Evolutionary conservation across 2,797 vertebrate species (phyloP).

Genomic region (Capromys pilorides): DNA sequence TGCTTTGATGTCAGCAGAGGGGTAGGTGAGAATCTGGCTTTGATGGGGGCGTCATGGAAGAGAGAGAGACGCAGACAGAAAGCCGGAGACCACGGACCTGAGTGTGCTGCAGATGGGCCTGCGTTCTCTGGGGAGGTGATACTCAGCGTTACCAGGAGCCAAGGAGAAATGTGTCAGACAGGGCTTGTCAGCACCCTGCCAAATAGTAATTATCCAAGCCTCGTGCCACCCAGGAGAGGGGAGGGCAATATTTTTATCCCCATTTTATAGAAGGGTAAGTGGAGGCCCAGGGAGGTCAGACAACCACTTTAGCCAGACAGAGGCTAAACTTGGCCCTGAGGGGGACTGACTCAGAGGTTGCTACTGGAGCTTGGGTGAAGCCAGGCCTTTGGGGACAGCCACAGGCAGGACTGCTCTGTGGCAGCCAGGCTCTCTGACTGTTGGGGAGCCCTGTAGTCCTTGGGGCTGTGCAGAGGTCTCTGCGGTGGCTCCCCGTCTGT

Average conservation of each 20-base stretch:
- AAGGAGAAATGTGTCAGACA: constrained; percentile 74
- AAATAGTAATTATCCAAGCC: constrained; percentile 76
- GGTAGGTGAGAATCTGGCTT: background rate
- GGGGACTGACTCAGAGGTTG: constrained; percentile 75
- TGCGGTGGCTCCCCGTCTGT: background rate
- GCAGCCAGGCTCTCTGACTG: background rate
- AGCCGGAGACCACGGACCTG: background rate
- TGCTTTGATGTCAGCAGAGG: constrained; percentile 37
- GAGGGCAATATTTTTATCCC: constrained; percentile 69
- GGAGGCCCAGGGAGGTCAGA: constrained; percentile 74
- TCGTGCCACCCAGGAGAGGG: constrained; percentile 74
- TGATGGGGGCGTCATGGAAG: background rate
- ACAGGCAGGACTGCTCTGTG: background rate
- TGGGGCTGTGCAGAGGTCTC: background rate
- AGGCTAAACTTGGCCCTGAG: constrained; percentile 65
- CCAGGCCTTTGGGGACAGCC: constrained; percentile 51
- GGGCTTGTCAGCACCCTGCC: constrained; percentile 71
- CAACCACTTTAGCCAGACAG: constrained; percentile 66
- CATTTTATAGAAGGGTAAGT: constrained; percentile 80
- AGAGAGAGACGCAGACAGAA: background rate
- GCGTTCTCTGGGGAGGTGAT: background rate
- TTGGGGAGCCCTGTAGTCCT: background rate
- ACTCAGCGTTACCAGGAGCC: constrained; percentile 26
- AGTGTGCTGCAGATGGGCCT: background rate
- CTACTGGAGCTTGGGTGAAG: constrained; percentile 72